These are phyloP conservation scores for Siniperca scherzeri DNA, from an alignment of 2,797 vertebrate genomes.

Conservation along the genomic window DNA sequence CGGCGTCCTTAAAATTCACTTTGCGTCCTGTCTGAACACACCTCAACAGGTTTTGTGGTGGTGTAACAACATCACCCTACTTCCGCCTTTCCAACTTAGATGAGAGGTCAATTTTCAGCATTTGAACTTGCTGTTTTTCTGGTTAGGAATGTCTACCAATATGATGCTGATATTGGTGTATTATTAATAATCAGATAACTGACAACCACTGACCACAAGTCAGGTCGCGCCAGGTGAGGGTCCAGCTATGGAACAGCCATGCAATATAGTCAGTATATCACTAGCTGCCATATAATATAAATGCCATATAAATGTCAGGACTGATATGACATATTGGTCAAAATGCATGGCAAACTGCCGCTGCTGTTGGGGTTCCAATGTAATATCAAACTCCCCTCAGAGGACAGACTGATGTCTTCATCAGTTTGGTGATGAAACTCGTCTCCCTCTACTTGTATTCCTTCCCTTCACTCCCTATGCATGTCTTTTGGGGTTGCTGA, in stretches of 20 bases:
- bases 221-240: background rate
- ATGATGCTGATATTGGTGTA: background rate
- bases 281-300: background rate
- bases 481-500: constrained; percentile 26
- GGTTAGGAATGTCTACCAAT: background rate
- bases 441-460: constrained; percentile 39
- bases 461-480: constrained; percentile 16
- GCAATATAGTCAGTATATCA: background rate
- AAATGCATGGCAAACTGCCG: background rate
- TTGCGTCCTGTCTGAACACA: too few relatives aligned
- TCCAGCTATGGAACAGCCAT: background rate
- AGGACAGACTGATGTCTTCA: constrained; percentile 56
- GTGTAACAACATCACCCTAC: background rate
- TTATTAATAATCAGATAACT: background rate
- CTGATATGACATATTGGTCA: background rate
- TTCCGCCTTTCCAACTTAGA: too few relatives aligned
- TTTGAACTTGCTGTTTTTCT: too few relatives aligned
- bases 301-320: background rate
- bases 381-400: constrained; percentile 42
- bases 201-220: background rate
- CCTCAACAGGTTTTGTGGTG: background rate
- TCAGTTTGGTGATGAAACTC: constrained; percentile 38
- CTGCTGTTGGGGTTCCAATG: constrained; percentile 22
- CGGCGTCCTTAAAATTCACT: too few relatives aligned
- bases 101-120: too few relatives aligned